Evolutionary conservation across 92 coral and sea anemone genomes (phyloP).

Genomic region (Metridium senile): DNA sequence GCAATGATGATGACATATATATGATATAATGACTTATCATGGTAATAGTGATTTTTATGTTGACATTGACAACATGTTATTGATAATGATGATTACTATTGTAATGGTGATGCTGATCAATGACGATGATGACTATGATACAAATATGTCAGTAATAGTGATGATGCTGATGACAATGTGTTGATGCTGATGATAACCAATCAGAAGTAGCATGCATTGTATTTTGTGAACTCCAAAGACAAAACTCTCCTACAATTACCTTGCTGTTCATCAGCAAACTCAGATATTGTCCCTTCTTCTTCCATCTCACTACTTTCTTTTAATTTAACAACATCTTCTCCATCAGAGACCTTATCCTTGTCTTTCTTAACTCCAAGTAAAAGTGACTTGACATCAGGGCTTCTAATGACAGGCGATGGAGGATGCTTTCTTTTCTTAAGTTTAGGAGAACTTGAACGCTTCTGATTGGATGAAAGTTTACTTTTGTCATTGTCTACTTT

Average conservation of each 20-base stretch:
- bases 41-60: too few relatives aligned
- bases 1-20: too few relatives aligned
- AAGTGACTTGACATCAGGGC: conserved; percentile 22
- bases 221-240: neutral
- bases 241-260: neutral
- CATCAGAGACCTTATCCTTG: conserved; percentile 27
- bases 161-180: too few relatives aligned
- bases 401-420: conserved; percentile 7
- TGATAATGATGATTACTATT: too few relatives aligned
- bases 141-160: too few relatives aligned
- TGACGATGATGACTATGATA: too few relatives aligned
- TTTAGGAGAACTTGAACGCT: conserved; percentile 36
- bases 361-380: conserved; percentile 7
- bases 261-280: conserved; percentile 45
- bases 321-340: conserved; percentile 13
- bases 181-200: too few relatives aligned
- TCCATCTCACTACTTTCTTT: conserved; percentile 77
- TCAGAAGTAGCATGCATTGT: too few relatives aligned
- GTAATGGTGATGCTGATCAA: too few relatives aligned
- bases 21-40: too few relatives aligned
- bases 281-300: conserved; percentile 85
- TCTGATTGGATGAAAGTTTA: neutral
- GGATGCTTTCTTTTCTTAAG: conserved; percentile 34
- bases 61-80: too few relatives aligned
- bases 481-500: conserved; percentile 20